Base-by-base conservation (phyloP, 2,797 vertebrate species). In the Oreochromis grahami region DNA sequence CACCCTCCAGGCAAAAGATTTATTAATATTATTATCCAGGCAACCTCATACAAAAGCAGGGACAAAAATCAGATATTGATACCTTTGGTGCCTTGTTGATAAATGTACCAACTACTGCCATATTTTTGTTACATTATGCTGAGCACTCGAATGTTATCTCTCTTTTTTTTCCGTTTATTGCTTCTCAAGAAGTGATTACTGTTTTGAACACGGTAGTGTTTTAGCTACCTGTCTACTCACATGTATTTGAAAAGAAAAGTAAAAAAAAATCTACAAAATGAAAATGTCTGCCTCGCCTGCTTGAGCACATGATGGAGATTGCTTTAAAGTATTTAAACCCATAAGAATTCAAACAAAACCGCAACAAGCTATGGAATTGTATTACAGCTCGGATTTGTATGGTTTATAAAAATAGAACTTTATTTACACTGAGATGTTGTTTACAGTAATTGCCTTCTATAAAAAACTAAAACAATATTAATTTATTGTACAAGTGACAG, bases 201-300 rank as follows among this genome's bases (percentile, higher is more conserved):
- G 87, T 97, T 97, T 91, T 97, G 94, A 83, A 92, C 91, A 86
- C 21, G 96, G 98, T 98, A 98, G 98, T 97, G 98, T 99, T 99
- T 98, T 99, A 99, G 97, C 97, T 98, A 97, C 98, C 97, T 87
- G 93, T 93, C 93, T 93, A 96, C 90, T 94, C 93, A 95, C 94
- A 88, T 96, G 95, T 96, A 96, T 95, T 91, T 92, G 93, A 96
- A 96, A 95, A 95, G 81, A 94, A 92, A 83, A 92, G 87, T 84
- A 92, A 92, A 93, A 91, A 91, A 88, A 85, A 90, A 88, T 79
- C 48, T 81, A 93, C 79, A 90, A 91, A 91, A 90, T 82, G 12
- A 13, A 86, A 70, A 70, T 34, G 85, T 83, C 77, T 86, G 45
- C 56, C 79, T 24, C 24, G 77, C 2, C 76, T 82, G 52, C 38